Conservation (phyloP, 2,113 vertebrate genomes). For the Carlito syrichta region DNA sequence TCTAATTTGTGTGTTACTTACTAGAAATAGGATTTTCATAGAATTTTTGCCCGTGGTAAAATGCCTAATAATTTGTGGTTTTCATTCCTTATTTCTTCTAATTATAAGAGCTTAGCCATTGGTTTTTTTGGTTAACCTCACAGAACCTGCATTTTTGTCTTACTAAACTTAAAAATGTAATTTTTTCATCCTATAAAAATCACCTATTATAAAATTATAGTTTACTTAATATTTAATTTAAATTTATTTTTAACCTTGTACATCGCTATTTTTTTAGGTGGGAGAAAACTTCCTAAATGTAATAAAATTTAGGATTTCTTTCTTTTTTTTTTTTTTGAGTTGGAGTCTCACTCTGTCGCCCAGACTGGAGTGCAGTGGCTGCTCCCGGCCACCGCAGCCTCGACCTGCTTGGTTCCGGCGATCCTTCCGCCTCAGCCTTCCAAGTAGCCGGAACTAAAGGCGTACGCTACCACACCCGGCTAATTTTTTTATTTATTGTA, state of each 20-base stretch:
- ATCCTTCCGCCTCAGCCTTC: too few species aligned
- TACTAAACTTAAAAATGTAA: neutral
- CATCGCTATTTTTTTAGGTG: neutral
- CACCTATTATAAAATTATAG: neutral
- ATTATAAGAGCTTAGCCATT: neutral
- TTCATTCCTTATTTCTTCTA: neutral
- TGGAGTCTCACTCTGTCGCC: too few species aligned
- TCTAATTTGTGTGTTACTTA: neutral
- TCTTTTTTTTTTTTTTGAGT: constrained; percentile 25
- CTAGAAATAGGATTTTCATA: neutral
- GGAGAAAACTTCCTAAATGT: neutral
- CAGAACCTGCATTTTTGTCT: constrained; percentile 24
- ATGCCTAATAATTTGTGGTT: neutral
- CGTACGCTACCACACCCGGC: too few species aligned
- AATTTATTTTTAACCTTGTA: neutral
- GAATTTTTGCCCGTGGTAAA: neutral
- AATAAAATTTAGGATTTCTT: constrained; percentile 12
- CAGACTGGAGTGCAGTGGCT: too few species aligned
- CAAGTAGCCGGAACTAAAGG: too few species aligned
- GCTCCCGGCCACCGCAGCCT: too few species aligned
- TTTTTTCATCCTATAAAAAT: constrained; percentile 14
- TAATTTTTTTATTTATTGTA: too few species aligned
- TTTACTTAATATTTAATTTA: neutral
- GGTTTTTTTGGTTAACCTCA: neutral
- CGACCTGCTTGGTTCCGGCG: too few species aligned